These are phyloP conservation scores for Euphydryas editha DNA, from an alignment of 2,888 invertebrate species.

Conservation along the genomic window DNA sequence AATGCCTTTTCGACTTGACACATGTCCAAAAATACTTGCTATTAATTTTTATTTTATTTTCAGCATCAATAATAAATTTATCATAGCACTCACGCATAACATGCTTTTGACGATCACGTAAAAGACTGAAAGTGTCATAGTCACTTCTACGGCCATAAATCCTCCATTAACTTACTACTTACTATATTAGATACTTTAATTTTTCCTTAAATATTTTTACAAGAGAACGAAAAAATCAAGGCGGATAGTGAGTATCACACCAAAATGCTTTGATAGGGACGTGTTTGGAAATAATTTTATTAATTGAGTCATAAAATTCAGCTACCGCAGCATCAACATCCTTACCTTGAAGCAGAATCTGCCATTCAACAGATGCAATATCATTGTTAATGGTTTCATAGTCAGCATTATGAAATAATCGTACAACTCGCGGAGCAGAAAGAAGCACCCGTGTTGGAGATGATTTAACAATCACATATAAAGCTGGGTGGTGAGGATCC, in stretches of 20 bases:
- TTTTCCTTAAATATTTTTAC: slow-evolving; percentile 9
- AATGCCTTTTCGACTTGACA: slow-evolving; percentile 8
- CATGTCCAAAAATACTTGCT: slow-evolving; percentile 7
- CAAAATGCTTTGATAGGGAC: neutral
- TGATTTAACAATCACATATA: too few relatives aligned
- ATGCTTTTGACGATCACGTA: too few relatives aligned
- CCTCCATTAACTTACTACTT: too few relatives aligned
- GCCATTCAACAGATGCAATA: neutral
- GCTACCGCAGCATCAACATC: neutral
- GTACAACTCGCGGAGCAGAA: neutral
- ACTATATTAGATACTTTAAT: too few relatives aligned
- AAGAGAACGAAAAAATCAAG: neutral
- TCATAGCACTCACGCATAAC: too few relatives aligned
- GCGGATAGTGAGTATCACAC: slow-evolving; percentile 1
- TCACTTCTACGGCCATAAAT: too few relatives aligned
- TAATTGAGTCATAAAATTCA: slow-evolving; percentile 4
- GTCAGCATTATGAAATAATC: neutral
- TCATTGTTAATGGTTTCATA: slow-evolving; percentile 4
- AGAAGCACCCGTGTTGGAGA: too few relatives aligned
- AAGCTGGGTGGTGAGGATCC: too few relatives aligned
- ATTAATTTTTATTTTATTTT: slow-evolving; percentile 4
- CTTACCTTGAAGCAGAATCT: too few relatives aligned
- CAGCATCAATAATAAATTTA: too few relatives aligned
- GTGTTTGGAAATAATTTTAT: neutral
- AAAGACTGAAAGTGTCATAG: too few relatives aligned